Evolutionary conservation across 2,797 vertebrate species (phyloP), one percentile per base, ranked within the genome.

Genomic region (Mus caroli): DNA sequence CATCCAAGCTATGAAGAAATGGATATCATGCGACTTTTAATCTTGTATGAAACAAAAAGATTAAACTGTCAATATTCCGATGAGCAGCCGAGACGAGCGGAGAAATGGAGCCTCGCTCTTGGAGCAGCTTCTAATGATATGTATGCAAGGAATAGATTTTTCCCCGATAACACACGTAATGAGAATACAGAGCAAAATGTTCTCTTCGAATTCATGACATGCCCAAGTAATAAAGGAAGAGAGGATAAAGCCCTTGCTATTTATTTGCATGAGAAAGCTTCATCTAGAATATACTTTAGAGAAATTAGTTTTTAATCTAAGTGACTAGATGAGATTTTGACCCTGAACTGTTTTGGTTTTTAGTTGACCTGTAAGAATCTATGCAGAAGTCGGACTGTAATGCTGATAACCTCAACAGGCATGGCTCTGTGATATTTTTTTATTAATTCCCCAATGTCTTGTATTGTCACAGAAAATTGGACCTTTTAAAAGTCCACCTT

Each of bases 241-340:
- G 97, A 98, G 97, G 98, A 98, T 97, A 97, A 98, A 97, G 97
- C 98, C 98, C 99, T 99, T 98, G 98, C 97, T 98, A 98, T 98
- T 99, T 99, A 99, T 99, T 99, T 99, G 99, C 99, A 99, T 99
- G 98, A 98, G 98, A 99, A 99, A 97, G 98, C 98, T 99, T 99
- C 71, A 99, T 99, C 99, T 98, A 97, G 90, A 97, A 97, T 79
- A 97, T 98, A 97, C 98, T 98, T 98, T 98, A 98, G 99, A 99
- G 99, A 99, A 99, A 99, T 99, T 99, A 99, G 99, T 99, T 99
- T 99, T 99, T 99, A 99, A 99, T 99, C 99, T 99, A 98, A 96
- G 98, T 97, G 98, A 99, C 99, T 98, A 99, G 99, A 99, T 99
- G 99, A 99, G 99, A 99, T 99, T 99, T 99, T 99, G 99, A 99